phyloP scores from a whole-genome alignment of 2,113 vertebrate species.

The human (Homo sapiens) region DNA sequence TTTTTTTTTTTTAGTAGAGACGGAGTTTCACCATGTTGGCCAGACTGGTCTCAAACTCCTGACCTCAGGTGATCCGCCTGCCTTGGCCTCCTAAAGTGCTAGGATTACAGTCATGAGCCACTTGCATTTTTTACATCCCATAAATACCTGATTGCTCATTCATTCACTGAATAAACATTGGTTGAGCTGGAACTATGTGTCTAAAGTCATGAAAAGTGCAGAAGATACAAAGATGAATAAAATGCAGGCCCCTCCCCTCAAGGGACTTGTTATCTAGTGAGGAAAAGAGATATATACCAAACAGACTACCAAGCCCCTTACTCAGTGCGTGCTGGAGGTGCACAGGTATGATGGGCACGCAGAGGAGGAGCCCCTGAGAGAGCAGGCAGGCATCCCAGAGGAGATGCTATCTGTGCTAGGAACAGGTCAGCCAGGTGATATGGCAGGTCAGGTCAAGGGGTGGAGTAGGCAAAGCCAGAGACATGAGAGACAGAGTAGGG shows the following conservation, averaged over 20 bases:
- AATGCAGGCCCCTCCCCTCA: too few species aligned
- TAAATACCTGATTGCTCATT: background rate
- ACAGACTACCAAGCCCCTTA: background rate
- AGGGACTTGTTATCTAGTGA: background rate
- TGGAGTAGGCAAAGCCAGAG: background rate
- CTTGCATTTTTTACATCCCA: background rate
- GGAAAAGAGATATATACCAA: background rate
- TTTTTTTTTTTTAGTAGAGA: too few species aligned
- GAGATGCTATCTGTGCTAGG: background rate
- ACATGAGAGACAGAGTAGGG: background rate
- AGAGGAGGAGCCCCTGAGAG: background rate
- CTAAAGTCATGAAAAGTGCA: background rate
- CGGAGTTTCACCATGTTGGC: too few species aligned
- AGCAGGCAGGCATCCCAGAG: background rate
- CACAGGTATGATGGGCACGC: accelerated
- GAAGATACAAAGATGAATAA: background rate
- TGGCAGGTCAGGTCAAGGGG: background rate
- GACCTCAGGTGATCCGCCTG: too few species aligned
- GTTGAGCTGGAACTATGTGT: background rate
- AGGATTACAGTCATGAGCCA: too few species aligned
- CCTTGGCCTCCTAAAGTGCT: too few species aligned
- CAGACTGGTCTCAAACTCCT: too few species aligned
- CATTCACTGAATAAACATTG: background rate
- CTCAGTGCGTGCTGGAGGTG: background rate
- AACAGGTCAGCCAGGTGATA: background rate